phyloP scores from a whole-genome alignment of 1,140 invertebrate species.

The Drosophila rhopaloa region DNA sequence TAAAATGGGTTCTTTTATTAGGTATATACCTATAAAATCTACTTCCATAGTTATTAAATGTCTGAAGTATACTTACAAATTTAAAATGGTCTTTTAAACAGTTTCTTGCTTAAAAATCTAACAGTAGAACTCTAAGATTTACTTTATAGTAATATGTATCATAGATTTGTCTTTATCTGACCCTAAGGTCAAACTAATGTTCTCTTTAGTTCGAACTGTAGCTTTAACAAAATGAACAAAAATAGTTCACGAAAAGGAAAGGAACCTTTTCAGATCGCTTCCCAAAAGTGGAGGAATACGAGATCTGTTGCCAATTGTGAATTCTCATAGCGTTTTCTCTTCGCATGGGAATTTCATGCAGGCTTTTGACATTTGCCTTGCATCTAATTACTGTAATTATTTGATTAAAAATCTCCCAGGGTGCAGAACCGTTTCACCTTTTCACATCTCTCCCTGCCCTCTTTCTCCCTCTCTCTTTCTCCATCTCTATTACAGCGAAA shows the following conservation, averaged over 20 bases:
- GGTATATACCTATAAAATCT: too few relatives aligned
- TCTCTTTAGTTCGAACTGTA: too few relatives aligned
- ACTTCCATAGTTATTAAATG: too few relatives aligned
- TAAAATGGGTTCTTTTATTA: too few relatives aligned
- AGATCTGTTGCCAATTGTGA: slow-evolving; percentile 15
- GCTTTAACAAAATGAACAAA: slow-evolving; percentile 22
- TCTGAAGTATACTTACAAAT: too few relatives aligned
- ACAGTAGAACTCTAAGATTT: too few relatives aligned
- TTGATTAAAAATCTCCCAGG: slow-evolving; percentile 82
- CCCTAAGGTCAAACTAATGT: too few relatives aligned
- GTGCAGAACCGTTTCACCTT: slow-evolving; percentile 53
- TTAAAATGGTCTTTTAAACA: too few relatives aligned
- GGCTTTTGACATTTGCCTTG: slow-evolving; percentile 49
- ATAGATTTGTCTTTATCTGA: too few relatives aligned
- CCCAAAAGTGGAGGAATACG: background rate
- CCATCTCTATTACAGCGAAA: slow-evolving; percentile 54
- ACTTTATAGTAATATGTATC: too few relatives aligned
- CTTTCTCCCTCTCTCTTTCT: background rate
- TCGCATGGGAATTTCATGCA: slow-evolving; percentile 58
- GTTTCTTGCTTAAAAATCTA: too few relatives aligned
- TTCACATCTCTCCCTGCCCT: slow-evolving; percentile 11
- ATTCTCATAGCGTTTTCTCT: slow-evolving; percentile 14
- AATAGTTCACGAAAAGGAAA: background rate
- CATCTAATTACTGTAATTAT: slow-evolving; percentile 78
- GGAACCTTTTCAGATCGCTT: slow-evolving; percentile 1